Base-by-base conservation (phyloP, 2,888 invertebrate genomes). In the Luperina testacea region DNA sequence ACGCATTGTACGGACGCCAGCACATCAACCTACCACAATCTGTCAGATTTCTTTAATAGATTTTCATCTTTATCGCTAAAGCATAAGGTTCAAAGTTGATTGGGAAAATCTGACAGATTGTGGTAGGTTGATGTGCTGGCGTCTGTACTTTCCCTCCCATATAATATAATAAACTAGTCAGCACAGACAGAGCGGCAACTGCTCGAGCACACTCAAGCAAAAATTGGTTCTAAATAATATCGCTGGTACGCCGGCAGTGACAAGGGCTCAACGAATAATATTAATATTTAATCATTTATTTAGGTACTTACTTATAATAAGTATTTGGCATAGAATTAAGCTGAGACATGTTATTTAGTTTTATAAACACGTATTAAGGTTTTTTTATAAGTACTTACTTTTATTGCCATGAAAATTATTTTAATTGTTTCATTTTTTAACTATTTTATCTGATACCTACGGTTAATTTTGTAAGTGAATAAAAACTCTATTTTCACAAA, bases 301-400 rank as follows among this genome's bases (percentile, higher is more conserved):
- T 27, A 71, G 38, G 38, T 38, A 32, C 42, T 5, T 20, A n/a
- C n/a, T n/a, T n/a, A n/a, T n/a, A n/a, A n/a, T 0, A n/a, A 32
- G 20, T 27, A 53, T 73, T 53, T 27, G 24, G 7, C 2, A 11
- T 45, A 57, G 24, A 38, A 64, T 38, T 13, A 64, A 38, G 13
- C 64, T 24, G 24, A 13, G 24, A 64, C 20, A 32, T 20, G 20
- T 9, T 20, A 9, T 32, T 64, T 32, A 20, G 15, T 61, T 63
- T 63, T 17, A 3, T 51, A 17, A 27, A 72, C 42, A 27, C 48
- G 5, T 9, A 13, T 17, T 24, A 2, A 59, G 8, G 15, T 32
- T 42, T 64, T 45, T 77, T 24, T 57, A 59, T 42, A n/a, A n/a
- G n/a, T n/a, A n/a, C n/a, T n/a, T n/a, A 59, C 38, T 38, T 48